phyloP scores from a whole-genome alignment of 1,140 invertebrate species.

The Acromyrmex charruanus region DNA sequence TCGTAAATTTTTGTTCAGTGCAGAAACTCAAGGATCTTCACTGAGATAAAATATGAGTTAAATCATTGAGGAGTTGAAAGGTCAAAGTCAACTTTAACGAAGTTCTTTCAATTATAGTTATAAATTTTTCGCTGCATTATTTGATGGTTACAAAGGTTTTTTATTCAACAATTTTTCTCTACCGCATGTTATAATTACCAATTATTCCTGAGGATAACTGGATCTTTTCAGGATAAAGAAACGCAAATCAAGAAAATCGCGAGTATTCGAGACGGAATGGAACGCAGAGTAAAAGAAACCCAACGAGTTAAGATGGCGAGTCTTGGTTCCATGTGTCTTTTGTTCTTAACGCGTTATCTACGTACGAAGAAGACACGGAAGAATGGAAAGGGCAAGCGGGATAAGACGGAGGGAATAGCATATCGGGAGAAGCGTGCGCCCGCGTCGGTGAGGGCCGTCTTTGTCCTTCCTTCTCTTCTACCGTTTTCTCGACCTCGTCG shows the following conservation, averaged over 20 bases:
- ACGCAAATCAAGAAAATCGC: neutral
- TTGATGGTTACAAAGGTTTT: too few species aligned
- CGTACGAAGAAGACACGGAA: constrained; percentile 51
- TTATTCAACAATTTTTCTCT: neutral
- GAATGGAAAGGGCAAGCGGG: constrained; percentile 13
- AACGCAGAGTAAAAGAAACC: neutral
- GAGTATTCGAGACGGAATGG: neutral
- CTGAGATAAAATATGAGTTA: too few species aligned
- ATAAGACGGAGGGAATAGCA: constrained; percentile 35
- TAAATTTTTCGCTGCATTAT: too few species aligned
- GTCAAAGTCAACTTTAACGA: too few species aligned
- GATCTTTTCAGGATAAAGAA: neutral
- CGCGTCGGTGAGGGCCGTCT: neutral
- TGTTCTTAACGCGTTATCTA: constrained; percentile 59
- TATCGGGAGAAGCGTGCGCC: constrained; percentile 43
- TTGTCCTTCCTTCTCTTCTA: constrained; percentile 24
- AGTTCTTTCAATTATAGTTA: too few species aligned
- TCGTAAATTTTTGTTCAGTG: too few species aligned
- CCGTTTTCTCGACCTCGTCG: constrained; percentile 41
- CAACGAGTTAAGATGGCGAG: constrained; percentile 6
- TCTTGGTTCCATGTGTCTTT: constrained; percentile 9
- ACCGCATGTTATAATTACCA: neutral
- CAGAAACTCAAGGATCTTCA: too few species aligned
- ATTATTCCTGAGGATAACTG: neutral
- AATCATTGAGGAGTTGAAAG: too few species aligned